phyloP scores from a whole-genome alignment of 2,888 invertebrate species.

The Epinotia brunnichana region DNA sequence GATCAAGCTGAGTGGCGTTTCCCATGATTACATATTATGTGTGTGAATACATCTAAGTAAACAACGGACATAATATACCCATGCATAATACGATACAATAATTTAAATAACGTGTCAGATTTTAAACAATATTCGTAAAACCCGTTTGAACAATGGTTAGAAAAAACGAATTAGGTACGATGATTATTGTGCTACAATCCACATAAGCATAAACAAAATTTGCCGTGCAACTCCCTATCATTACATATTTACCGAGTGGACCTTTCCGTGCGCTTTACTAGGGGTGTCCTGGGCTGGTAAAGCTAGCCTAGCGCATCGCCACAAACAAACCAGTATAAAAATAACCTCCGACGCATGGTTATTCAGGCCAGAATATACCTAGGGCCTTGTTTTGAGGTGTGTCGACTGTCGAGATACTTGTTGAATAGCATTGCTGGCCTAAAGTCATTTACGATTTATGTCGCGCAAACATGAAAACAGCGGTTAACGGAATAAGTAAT shows the following conservation, averaged over 20 bases:
- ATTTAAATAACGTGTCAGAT: too few species aligned
- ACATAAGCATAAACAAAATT: slow-evolving; percentile 7
- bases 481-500: slow-evolving; percentile 27
- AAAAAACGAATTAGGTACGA: neutral
- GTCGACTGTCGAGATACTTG: neutral
- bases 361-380: neutral
- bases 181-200: neutral
- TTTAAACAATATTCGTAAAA: neutral
- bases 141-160: neutral
- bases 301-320: neutral
- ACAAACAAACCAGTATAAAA: neutral
- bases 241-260: slow-evolving; percentile 28
- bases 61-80: too few species aligned
- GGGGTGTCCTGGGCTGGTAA: slow-evolving; percentile 11
- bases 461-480: slow-evolving; percentile 31
- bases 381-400: neutral
- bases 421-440: neutral
- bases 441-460: slow-evolving; percentile 42
- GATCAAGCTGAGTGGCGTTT: too few species aligned
- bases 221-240: slow-evolving; percentile 5
- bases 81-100: too few species aligned
- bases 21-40: too few species aligned
- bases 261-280: slow-evolving; percentile 18
- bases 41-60: too few species aligned
- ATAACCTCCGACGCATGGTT: neutral